A percentile compares a stretch with the other conserved stretches of the same genome.
Evolutionary conservation across 2,797 vertebrate genomes (phyloP).

Genomic region (Cephalopachus bancanus): DNA sequence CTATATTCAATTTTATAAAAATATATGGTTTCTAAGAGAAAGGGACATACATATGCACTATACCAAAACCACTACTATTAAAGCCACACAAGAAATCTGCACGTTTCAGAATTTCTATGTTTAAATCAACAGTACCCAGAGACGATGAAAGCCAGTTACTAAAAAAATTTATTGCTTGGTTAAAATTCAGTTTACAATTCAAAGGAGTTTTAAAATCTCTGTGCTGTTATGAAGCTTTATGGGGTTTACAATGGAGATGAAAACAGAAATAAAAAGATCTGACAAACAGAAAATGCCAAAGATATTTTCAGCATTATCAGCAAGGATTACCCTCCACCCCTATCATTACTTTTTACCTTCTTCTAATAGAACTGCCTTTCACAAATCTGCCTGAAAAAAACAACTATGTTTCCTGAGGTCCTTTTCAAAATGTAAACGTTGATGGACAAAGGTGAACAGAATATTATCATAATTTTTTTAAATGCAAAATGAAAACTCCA

Average conservation of each 20-base stretch:
- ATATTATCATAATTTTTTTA: not conserved
- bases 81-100: slow-evolving; percentile 84
- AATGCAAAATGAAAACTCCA: slow-evolving; percentile 62
- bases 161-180: slow-evolving; percentile 89
- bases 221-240: slow-evolving; percentile 88
- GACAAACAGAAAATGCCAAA: slow-evolving; percentile 87
- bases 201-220: slow-evolving; percentile 87
- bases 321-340: slow-evolving; percentile 43
- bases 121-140: slow-evolving; percentile 87
- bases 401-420: not conserved
- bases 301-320: slow-evolving; percentile 81
- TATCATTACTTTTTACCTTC: slow-evolving; percentile 65
- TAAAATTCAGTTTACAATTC: slow-evolving; percentile 88
- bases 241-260: slow-evolving; percentile 89
- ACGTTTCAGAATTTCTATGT: slow-evolving; percentile 86
- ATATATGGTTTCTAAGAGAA: slow-evolving; percentile 78
- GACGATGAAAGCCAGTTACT: slow-evolving; percentile 89
- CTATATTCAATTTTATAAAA: slow-evolving; percentile 46
- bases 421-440: slow-evolving; percentile 71
- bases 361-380: slow-evolving; percentile 69
- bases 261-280: slow-evolving; percentile 91
- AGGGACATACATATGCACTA: slow-evolving; percentile 80
- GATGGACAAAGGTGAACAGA: slow-evolving; percentile 62
- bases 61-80: slow-evolving; percentile 83
- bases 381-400: slow-evolving; percentile 56